Base-by-base conservation (phyloP, 2,113 vertebrate species). In the Alectura lathami region DNA sequence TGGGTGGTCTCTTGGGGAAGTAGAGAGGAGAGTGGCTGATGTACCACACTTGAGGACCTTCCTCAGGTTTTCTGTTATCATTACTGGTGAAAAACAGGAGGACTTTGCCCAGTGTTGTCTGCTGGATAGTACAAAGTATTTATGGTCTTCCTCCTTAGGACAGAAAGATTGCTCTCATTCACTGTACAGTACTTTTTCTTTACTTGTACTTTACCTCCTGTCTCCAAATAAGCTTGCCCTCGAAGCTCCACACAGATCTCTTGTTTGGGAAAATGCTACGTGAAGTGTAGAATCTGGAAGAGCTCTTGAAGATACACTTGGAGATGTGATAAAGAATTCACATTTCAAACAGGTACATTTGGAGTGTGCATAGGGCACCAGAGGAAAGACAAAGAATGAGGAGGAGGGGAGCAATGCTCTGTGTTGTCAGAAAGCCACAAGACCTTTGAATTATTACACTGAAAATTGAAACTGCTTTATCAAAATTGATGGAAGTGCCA, bases 381-480 rank as follows among this genome's bases (percentile, higher is more conserved):
- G 26, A 42, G 62, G 47, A 63, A 96, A 64, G 43, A 78, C 88
- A 59, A 64, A 90, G 69, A 68, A 51, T 57, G 56, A 89, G 77
- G 26, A 53, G 67, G 27, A 93, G 64, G 66, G 73, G 59, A 64
- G 13, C 8, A 27, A 17, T 36, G 34, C 53, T 92, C 57, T 9
- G 43, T 62, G 17, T 83, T 59, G 56, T 72, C 32, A 80, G 85
- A 86, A 80, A 86, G 23, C 15, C 53, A 22, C 26, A 20, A 26
- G 69, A 91, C 67, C 72, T 89, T 93, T 62, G 74, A 82, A 79
- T 92, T 72, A 88, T 83, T 83, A 57, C 66, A 76, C 48, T 79
- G 81, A 73, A 89, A 88, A 80, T 78, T 91, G 80, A 91, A 94
- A 86, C 79, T 79, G 56, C 62, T 86, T 72, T 82, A 66, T 93